These are phyloP conservation scores for Zosterops pallidus DNA, from an alignment of 2,113 vertebrate genomes.

Conservation along the genomic window DNA sequence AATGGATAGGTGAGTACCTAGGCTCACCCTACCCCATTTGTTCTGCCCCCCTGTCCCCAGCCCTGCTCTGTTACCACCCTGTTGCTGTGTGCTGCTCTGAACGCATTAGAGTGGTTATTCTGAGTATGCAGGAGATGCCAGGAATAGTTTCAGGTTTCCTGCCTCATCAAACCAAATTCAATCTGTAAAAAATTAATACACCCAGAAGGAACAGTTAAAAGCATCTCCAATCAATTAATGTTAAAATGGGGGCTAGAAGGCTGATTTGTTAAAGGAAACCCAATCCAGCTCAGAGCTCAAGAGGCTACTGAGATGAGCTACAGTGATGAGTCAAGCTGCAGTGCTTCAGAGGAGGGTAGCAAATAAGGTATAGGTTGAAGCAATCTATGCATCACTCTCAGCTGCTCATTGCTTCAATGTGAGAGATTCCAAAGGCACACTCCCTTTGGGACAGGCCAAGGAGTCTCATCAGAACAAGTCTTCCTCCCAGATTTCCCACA, in stretches of 20 bases:
- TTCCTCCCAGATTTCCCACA: not conserved
- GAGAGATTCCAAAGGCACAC: not conserved
- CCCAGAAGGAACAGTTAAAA: constrained; percentile 71
- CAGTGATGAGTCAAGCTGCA: not conserved
- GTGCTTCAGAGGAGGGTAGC: not conserved
- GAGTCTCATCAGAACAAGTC: not conserved
- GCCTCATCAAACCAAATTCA: constrained; percentile 65
- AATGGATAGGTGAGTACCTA: constrained; percentile 30
- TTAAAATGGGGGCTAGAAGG: constrained; percentile 49
- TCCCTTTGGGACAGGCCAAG: not conserved
- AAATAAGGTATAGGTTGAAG: not conserved
- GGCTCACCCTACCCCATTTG: not conserved
- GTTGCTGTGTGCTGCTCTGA: constrained; percentile 13
- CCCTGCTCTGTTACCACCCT: constrained; percentile 1
- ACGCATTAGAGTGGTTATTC: constrained; percentile 61
- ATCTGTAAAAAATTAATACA: constrained; percentile 69
- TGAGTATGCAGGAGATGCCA: constrained; percentile 62
- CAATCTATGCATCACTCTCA: not conserved
- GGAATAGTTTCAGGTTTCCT: constrained; percentile 68
- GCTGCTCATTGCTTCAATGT: not conserved
- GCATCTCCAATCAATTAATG: constrained; percentile 72
- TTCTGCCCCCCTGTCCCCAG: not conserved
- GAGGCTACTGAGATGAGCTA: not conserved
- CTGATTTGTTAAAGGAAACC: constrained; percentile 59
- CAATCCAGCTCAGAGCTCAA: not conserved